phyloP scores from a whole-genome alignment of 2,113 vertebrate genomes.

The Ammospiza nelsoni region DNA sequence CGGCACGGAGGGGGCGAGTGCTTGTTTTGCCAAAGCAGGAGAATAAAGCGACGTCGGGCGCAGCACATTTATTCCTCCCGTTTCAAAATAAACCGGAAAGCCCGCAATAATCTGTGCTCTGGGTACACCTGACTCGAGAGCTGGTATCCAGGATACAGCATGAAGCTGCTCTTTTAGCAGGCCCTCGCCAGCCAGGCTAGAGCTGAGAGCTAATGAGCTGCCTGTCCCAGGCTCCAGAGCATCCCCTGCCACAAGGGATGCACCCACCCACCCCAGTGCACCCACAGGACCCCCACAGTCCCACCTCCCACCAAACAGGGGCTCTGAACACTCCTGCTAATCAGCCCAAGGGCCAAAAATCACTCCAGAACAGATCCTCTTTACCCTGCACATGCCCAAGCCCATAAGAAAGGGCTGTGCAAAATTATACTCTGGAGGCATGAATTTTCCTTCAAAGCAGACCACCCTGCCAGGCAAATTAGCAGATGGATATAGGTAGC shows the following conservation, averaged over 20 bases:
- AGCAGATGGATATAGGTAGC: conserved; percentile 45
- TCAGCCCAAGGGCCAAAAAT: neutral
- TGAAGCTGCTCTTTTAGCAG: conserved; percentile 79
- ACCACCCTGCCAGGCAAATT: conserved; percentile 36
- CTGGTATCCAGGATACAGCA: conserved; percentile 86
- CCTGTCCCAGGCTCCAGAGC: conserved; percentile 58
- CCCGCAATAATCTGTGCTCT: conserved; percentile 71
- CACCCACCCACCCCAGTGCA: conserved; percentile 16
- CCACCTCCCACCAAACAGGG: neutral
- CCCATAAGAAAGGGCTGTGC: neutral
- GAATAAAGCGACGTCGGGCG: neutral
- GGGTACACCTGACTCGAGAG: conserved; percentile 72
- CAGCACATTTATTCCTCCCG: conserved; percentile 30
- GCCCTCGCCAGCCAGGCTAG: conserved; percentile 68
- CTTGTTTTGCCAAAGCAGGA: conserved; percentile 45
- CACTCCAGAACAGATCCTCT: neutral
- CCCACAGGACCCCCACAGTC: conserved; percentile 4
- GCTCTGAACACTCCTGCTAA: neutral
- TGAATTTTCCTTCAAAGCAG: conserved; percentile 23
- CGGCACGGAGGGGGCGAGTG: neutral
- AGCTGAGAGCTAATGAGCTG: conserved; percentile 75
- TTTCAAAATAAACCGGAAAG: conserved; percentile 70
- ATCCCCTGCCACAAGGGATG: conserved; percentile 7
- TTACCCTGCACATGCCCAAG: neutral
- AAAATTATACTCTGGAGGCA: neutral